Base-by-base conservation (phyloP, 2,888 invertebrate species). In the Epinotia ramella region DNA sequence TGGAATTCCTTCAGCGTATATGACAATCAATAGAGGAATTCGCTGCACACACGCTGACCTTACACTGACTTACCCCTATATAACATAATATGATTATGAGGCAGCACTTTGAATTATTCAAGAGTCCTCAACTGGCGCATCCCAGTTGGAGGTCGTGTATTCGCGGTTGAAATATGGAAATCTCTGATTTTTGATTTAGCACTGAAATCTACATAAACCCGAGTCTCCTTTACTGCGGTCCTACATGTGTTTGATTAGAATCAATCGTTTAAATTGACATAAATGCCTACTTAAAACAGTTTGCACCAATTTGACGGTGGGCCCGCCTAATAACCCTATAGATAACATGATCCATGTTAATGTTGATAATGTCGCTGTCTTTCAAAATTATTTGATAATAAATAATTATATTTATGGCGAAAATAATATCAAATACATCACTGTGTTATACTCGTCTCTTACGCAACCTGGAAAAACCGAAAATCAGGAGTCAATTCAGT, bases 21-120 rank as follows among this genome's bases (percentile, higher is more conserved):
- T 71, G 56, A 56, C 64, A 64, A 64, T 57, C 64, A 57, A 72
- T 44, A 44, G 11, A 72, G 24, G 33, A 64, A 44, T 72, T 56
- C 18, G 12, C 56, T 44, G 44, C 64, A 64, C n/a, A 53, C 33
- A 33, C 9, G 9, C 40, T 40, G 40, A 40, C 40, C 40, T 40
- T 28, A 28, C 24, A 28, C 3, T 28, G 24, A 3, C 24, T 28
- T 24, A 57, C 24, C 24, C 46, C 64, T 56, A 56, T 16, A 59
- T 63, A 63, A 62, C 63, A 33, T 40, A 62, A 33, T 40, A 62
- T 70, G 28, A 60, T 63, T 56, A 64, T 57, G 64, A 64, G 72
- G n/a, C 44, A 44, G 20, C 72, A 49, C 33, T 3, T 28, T 72
- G 64, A 72, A 64, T 72, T 49, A 72, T 72, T 72, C 72, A 72